Evolutionary conservation across 1,140 invertebrate species (phyloP).

Genomic region (Drosophila arawakana): DNA sequence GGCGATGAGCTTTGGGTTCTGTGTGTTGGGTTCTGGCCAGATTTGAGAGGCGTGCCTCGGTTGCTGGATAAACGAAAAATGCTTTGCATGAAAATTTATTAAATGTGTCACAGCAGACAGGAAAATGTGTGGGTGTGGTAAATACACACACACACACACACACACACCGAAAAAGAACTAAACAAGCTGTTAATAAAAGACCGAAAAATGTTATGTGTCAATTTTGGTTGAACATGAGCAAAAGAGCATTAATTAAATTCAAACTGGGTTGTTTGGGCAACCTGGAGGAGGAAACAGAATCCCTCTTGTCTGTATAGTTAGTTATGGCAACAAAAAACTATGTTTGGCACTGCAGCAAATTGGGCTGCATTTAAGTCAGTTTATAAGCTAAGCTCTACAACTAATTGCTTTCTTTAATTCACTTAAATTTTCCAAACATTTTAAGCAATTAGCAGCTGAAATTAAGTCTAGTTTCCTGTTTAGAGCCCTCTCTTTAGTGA

Average conservation of each 20-base stretch:
- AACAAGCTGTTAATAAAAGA: slow-evolving; percentile 32
- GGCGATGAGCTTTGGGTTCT: slow-evolving; percentile 11
- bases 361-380: not conserved
- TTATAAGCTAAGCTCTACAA: too few relatives aligned
- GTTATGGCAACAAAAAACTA: not conserved
- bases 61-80: slow-evolving; percentile 47
- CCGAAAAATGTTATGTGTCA: slow-evolving; percentile 57
- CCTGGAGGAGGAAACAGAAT: too few relatives aligned
- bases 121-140: slow-evolving; percentile 13
- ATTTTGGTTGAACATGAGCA: slow-evolving; percentile 45
- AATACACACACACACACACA: not conserved
- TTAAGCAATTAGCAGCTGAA: not conserved
- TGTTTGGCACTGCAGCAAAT: not conserved
- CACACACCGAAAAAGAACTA: slow-evolving; percentile 1
- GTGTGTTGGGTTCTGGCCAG: slow-evolving; percentile 26
- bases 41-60: slow-evolving; percentile 48
- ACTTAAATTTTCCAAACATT: not conserved
- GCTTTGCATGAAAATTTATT: slow-evolving; percentile 72
- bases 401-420: not conserved
- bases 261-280: slow-evolving; percentile 13
- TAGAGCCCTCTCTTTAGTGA: too few relatives aligned
- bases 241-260: slow-evolving; percentile 71
- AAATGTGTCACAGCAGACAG: slow-evolving; percentile 56
- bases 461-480: not conserved
- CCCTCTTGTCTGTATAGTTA: too few relatives aligned